Evolutionary conservation across 2,113 vertebrate species (phyloP).

Genomic region (Peromyscus californicus): DNA sequence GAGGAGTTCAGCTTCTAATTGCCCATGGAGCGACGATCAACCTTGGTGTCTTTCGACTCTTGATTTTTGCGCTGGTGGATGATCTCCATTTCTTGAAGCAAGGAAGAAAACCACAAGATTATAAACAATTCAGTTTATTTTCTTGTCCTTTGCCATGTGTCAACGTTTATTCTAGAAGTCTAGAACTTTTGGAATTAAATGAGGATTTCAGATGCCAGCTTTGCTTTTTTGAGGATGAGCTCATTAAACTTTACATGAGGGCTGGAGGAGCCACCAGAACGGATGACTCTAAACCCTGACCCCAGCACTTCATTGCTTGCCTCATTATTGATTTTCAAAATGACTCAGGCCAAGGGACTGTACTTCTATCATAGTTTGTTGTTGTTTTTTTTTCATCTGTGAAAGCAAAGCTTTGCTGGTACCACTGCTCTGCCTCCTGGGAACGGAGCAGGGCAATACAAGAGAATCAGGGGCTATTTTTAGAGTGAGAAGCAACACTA

Average conservation of each 20-base stretch:
- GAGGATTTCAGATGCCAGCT: constrained; percentile 22
- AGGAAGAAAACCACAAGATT: not conserved
- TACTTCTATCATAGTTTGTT: constrained; percentile 61
- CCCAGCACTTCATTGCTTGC: constrained; percentile 39
- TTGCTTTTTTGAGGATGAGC: not conserved
- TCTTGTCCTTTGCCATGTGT: constrained; percentile 25
- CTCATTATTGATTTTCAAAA: constrained; percentile 74
- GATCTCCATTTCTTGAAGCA: not conserved
- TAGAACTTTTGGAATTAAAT: not conserved
- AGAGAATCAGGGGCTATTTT: constrained; percentile 71
- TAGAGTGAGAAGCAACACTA: constrained; percentile 71
- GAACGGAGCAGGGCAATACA: constrained; percentile 61
- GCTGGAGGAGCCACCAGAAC: not conserved
- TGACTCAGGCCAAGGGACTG: constrained; percentile 58
- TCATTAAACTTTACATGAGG: not conserved
- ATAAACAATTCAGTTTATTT: constrained; percentile 12
- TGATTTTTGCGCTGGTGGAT: not conserved
- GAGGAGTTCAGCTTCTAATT: constrained; percentile 65
- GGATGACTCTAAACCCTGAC: not conserved
- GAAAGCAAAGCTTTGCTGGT: constrained; percentile 68
- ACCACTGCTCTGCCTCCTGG: constrained; percentile 40
- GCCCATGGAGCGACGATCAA: constrained; percentile 14
- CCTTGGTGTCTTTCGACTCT: constrained; percentile 39
- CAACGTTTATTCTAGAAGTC: constrained; percentile 51
- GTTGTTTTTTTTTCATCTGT: constrained; percentile 42